Percentiles rank a stretch among this genome's conserved stretches.
Evolutionary conservation across 2,888 invertebrate species (phyloP).

Genomic region (Palloptera scutellata): DNA sequence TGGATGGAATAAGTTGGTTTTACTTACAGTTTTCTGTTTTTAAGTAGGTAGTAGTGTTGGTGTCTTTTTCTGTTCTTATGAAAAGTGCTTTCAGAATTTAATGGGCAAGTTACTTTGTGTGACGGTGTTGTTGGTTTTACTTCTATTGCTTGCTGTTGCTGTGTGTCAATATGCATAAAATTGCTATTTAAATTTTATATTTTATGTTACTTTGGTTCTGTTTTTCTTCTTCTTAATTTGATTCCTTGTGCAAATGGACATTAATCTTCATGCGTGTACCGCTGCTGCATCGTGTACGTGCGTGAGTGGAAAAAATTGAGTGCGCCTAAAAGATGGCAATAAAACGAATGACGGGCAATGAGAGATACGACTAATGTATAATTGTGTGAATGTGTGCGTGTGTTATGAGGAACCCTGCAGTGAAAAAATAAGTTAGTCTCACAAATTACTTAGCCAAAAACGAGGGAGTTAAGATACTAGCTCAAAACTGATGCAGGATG

Average conservation of each 20-base stretch:
- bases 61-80: not conserved
- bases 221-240: too few species aligned
- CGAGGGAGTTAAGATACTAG: too few species aligned
- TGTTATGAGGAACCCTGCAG: too few species aligned
- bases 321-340: not conserved
- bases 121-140: conserved; percentile 5
- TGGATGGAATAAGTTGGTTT: not conserved
- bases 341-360: too few species aligned
- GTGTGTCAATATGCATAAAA: not conserved
- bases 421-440: too few species aligned
- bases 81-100: conserved; percentile 11
- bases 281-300: too few species aligned
- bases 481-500: too few species aligned
- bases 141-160: not conserved
- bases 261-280: conserved; percentile 17
- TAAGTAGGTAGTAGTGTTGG: not conserved
- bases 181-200: conserved; percentile 11
- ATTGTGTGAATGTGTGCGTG: too few species aligned
- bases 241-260: conserved; percentile 19
- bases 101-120: conserved; percentile 20
- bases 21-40: not conserved
- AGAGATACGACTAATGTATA: too few species aligned
- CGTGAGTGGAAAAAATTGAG: not conserved
- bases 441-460: too few species aligned
- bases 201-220: not conserved